These are phyloP conservation scores for Trissolcus brochymenae DNA, from an alignment of 2,888 invertebrate genomes.

Conservation along the genomic window DNA sequence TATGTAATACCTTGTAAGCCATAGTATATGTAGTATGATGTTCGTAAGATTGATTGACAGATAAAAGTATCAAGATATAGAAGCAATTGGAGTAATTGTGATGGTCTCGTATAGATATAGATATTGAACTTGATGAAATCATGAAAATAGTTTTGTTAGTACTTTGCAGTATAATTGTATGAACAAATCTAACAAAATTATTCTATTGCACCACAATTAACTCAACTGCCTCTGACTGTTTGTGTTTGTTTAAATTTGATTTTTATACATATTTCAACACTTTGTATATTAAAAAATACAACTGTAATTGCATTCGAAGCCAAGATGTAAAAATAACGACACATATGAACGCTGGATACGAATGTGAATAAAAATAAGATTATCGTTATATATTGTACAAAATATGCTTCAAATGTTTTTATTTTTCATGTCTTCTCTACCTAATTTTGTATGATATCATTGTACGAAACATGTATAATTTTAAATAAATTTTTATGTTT, in stretches of 20 bases:
- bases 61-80: too few relatives aligned
- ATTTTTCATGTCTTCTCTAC: constrained; percentile 64
- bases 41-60: too few relatives aligned
- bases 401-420: constrained; percentile 60
- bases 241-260: background rate
- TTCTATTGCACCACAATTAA: too few relatives aligned
- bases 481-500: constrained; percentile 73
- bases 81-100: background rate
- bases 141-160: too few relatives aligned
- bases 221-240: too few relatives aligned
- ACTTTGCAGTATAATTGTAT: too few relatives aligned
- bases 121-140: too few relatives aligned
- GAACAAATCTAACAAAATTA: too few relatives aligned
- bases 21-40: too few relatives aligned
- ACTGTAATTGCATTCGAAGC: background rate
- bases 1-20: too few relatives aligned
- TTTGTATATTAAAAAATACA: background rate
- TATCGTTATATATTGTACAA: constrained; percentile 29
- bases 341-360: constrained; percentile 15
- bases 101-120: too few relatives aligned
- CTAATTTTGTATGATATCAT: constrained; percentile 67
- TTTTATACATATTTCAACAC: background rate
- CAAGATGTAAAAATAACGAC: constrained; percentile 5
- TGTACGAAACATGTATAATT: constrained; percentile 66
- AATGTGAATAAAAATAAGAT: constrained; percentile 31